Base-by-base conservation (phyloP, 2,797 vertebrate genomes). In the Pygocentrus nattereri region DNA sequence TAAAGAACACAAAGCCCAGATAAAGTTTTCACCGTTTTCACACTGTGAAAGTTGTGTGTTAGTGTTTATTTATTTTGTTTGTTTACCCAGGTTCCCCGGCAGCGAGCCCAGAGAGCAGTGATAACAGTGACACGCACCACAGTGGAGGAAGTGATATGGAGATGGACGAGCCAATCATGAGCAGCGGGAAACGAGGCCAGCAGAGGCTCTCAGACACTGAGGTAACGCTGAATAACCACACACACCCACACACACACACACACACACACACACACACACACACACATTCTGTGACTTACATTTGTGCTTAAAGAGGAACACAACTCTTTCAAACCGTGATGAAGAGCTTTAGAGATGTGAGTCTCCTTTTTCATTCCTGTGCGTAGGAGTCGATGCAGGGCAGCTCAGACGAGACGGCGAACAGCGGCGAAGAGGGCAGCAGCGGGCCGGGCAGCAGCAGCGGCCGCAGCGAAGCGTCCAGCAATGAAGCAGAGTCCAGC, bases 41-140 rank as follows among this genome's bases (percentile, higher is more conserved):
- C 10, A 10, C 41, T 52, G 50, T 30, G 12, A 41, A 78, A 31
- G 73, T 44, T 68, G 8, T 38, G 27, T 81, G 0, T 3, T 19
- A 72, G 38, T 76, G 27, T 64, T 77, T 82, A 8, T 76, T 18
- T 38, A 4, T 25, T 5, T 50, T 38, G 54, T 76, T 27, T 1
- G 49, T 31, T 10, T 27, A 65, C 68, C 12, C 92, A 99, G 98
- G 98, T 88, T 99, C 98, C 2, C 97, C 97, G 10, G 97, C 97
- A 2, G 97, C 95, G 79, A 99, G 98, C 80, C 98, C 98, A 4
- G 97, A 99, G 91, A 99, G 98, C 84, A 99, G 98, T 38, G 97
- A 99, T 91, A 99, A 99, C 92, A 99, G 97, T 58, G 98, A 99
- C 93, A 98, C 97, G 0, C 98, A 99, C 87, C 98, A 98, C 90